A percentile compares a stretch with the other conserved stretches of the same genome.
These are phyloP conservation scores for Megaceryle maxima DNA, from an alignment of 2,113 vertebrate genomes.

Conservation along the genomic window DNA sequence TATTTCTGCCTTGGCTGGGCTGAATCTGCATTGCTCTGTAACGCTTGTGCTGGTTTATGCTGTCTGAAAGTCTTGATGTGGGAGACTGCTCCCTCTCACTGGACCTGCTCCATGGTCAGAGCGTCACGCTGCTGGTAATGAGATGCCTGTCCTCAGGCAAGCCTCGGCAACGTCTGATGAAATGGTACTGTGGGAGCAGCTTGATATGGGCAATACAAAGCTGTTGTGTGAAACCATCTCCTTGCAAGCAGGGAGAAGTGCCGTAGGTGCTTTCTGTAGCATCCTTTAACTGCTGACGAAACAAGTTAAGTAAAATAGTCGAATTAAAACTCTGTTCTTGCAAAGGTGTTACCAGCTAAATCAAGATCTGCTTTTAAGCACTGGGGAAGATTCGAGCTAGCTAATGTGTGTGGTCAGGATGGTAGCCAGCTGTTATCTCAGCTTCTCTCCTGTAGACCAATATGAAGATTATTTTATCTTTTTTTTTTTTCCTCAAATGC, in stretches of 20 bases:
- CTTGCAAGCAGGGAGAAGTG: background rate
- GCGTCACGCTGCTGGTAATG: rapidly evolving
- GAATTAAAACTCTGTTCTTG: background rate
- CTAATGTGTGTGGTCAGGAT: background rate
- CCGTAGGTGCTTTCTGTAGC: background rate
- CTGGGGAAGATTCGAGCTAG: background rate
- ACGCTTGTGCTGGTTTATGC: background rate
- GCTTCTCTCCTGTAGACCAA: background rate
- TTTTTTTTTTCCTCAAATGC: background rate
- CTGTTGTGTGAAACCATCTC: background rate
- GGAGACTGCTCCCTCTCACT: background rate
- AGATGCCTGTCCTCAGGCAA: background rate
- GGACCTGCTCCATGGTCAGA: background rate
- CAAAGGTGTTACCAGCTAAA: background rate
- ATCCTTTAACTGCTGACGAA: background rate
- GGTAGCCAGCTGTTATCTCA: background rate
- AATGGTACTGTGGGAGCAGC: background rate
- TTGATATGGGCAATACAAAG: rapidly evolving
- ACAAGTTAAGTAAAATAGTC: rapidly evolving
- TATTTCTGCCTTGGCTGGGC: background rate
- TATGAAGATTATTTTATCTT: background rate
- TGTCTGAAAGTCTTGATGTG: background rate
- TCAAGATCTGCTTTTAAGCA: background rate
- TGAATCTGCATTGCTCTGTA: background rate
- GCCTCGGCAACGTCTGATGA: rapidly evolving